These are phyloP conservation scores for Microcebus tavaratra DNA, from an alignment of 2,113 vertebrate species.

Conservation along the genomic window DNA sequence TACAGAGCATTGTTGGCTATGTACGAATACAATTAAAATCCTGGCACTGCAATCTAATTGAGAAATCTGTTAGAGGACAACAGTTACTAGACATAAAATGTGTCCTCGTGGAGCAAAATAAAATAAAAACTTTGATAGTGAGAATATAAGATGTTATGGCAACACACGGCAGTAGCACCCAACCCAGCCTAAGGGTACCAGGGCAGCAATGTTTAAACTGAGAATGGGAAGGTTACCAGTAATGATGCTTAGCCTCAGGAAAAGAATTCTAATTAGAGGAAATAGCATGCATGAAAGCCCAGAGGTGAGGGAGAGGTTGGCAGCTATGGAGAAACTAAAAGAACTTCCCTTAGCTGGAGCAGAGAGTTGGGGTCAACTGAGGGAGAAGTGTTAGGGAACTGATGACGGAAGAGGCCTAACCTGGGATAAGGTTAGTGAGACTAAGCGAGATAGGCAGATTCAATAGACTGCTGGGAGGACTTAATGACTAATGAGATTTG, in stretches of 20 bases:
- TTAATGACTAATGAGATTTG: not conserved
- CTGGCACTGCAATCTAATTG: not conserved
- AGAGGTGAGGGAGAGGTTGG: not conserved
- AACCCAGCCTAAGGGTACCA: not conserved
- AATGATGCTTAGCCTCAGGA: not conserved
- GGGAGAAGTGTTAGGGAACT: not conserved
- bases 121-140: not conserved
- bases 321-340: not conserved
- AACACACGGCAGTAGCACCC: not conserved
- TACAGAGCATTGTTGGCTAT: not conserved
- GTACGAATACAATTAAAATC: conserved; percentile 1
- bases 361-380: not conserved
- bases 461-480: not conserved
- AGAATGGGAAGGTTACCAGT: not conserved
- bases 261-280: not conserved
- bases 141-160: not conserved
- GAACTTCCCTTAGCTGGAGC: not conserved
- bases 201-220: not conserved
- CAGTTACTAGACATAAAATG: not conserved
- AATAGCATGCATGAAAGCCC: not conserved
- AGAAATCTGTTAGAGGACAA: not conserved
- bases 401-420: not conserved
- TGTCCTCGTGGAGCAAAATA: not conserved
- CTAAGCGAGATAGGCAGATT: not conserved
- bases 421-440: not conserved